A percentile compares a stretch with the other conserved stretches of the same genome.
Conservation (phyloP, 2,797 vertebrate species). For the Tenualosa thibaudeaui region DNA sequence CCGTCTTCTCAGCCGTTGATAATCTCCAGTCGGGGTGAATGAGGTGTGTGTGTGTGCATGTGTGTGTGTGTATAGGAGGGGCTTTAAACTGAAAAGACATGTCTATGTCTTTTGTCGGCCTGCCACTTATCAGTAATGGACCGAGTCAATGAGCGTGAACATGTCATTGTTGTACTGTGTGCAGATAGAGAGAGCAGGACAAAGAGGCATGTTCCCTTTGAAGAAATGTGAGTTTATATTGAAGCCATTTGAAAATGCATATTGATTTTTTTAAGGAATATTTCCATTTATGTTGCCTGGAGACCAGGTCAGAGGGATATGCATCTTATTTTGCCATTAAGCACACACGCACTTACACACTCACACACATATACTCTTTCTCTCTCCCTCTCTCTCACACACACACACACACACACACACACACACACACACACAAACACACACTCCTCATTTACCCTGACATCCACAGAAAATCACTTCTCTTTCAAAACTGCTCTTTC, state of each 20-base stretch:
- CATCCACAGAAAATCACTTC: conserved; percentile 51
- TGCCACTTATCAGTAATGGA: conserved; percentile 10
- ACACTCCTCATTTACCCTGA: conserved; percentile 44
- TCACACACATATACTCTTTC: not conserved
- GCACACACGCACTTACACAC: not conserved
- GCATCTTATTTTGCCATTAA: conserved; percentile 5
- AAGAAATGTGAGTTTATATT: not conserved
- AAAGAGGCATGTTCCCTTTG: conserved; percentile 34
- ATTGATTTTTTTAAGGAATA: conserved; percentile 56
- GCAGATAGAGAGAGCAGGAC: conserved; percentile 40
- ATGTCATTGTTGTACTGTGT: conserved; percentile 16
- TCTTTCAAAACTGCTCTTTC: not conserved
- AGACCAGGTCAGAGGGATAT: not conserved
- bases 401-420: not conserved
- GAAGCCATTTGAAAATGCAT: conserved; percentile 66
- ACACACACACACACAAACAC: not conserved
- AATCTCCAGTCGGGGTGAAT: conserved; percentile 74
- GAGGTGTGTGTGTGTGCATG: conserved; percentile 41
- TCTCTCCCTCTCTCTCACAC: not conserved
- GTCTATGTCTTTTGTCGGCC: conserved; percentile 54
- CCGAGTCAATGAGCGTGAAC: not conserved
- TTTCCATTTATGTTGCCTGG: not conserved
- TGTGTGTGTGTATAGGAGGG: not conserved
- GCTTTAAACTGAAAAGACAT: conserved; percentile 50
- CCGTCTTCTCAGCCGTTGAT: conserved; percentile 73